Evolutionary conservation across 2,888 invertebrate genomes (phyloP), one percentile per base, ranked within the genome.

Genomic region (Drosophila subquinaria): DNA sequence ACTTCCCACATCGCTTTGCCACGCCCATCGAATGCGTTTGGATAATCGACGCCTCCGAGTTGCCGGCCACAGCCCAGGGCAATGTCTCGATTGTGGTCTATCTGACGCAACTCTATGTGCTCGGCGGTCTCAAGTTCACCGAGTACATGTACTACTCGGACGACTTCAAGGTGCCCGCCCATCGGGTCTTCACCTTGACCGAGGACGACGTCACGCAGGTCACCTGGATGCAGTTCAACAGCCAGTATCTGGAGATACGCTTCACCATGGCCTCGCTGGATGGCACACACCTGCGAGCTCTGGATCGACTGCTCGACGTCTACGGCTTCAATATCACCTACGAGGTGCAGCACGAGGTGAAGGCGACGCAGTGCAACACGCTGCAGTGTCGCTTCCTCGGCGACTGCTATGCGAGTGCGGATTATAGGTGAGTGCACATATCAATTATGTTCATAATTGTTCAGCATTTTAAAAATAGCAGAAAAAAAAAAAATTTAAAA

Each of bases 271-370:
- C 95, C 80, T 94, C 95, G 27, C 93, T 96, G 69, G 96, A 97
- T 90, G 96, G 97, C 9, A 96, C 96, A 35, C 97, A 98, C 93
- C 94, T 98, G 64, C 94, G 98, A 5, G 97, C 97, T 0, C 93
- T 97, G 74, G 95, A 96, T 90, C 95, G 96, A 62, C 94, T 98
- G 35, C 94, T 98, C 70, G 96, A 97, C 73, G 97, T 97, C 43
- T 97, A 96, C 91, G 98, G 98, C 13, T 98, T 98, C 93, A 98
- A 98, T 93, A 95, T 98, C 85, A 98, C 98, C 30, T 98, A 98
- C 92, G 97, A 97, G 90, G 95, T 97, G 79, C 94, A 94, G 59
- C 72, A 81, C 9, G 93, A 94, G n/a, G 93, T 94, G 23, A 94
- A 95, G 79, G 84, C 92, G 1, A 93, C 94, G 51, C 95, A 96